phyloP scores from a whole-genome alignment of 1,140 invertebrate species.

The Neotoxoptera formosana region DNA sequence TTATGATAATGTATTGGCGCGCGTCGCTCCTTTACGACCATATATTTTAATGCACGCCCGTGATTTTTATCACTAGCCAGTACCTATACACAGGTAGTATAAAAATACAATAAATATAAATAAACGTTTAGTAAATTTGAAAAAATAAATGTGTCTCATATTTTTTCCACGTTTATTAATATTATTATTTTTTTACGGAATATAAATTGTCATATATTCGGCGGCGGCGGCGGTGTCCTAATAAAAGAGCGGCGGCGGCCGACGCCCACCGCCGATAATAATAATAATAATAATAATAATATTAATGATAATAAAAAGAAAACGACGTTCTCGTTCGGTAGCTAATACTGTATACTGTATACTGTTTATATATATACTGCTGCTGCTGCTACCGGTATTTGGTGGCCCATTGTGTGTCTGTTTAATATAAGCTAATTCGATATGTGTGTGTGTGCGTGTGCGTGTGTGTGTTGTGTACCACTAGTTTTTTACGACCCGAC shows the following conservation, averaged over 20 bases:
- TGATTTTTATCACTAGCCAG: no score
- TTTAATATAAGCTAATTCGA: slow-evolving; percentile 41
- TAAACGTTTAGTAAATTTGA: slow-evolving; percentile 36
- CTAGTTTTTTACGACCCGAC: slow-evolving; percentile 33
- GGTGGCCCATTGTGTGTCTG: slow-evolving; percentile 32
- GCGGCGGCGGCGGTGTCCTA: neutral
- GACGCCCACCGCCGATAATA: slow-evolving; percentile 35
- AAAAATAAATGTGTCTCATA: slow-evolving; percentile 20
- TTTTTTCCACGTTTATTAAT: neutral
- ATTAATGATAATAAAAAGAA: slow-evolving; percentile 32
- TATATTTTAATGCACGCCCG: neutral
- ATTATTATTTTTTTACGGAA: slow-evolving; percentile 26
- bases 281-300: neutral
- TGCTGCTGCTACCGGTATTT: slow-evolving; percentile 28
- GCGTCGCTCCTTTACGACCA: neutral
- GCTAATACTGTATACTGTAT: neutral
- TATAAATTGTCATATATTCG: slow-evolving; percentile 36
- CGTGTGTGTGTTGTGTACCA: slow-evolving; percentile 18
- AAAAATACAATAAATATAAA: neutral
- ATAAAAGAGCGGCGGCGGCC: neutral
- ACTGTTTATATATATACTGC: neutral
- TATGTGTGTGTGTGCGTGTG: no score
- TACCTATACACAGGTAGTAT: no score
- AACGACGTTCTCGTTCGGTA: slow-evolving; percentile 39
- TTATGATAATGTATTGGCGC: neutral